These are phyloP conservation scores for Diadromus collaris DNA, from an alignment of 2,888 invertebrate species.

Conservation along the genomic window DNA sequence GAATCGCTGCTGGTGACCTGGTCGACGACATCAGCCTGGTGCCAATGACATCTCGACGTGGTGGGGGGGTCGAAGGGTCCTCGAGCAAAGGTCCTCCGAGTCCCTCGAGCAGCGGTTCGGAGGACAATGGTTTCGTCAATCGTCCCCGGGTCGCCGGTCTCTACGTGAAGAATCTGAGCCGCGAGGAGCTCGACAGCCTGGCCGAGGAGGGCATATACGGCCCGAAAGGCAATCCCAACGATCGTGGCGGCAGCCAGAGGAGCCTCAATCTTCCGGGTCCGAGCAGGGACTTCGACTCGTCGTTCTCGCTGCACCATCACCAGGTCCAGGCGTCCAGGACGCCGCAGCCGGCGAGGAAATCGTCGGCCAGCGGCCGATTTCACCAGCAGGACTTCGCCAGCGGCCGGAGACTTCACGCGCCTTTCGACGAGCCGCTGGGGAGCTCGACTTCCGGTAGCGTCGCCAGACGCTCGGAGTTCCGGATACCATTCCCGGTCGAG, in stretches of 20 bases:
- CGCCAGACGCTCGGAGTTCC: conserved; percentile 49
- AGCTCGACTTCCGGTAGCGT: conserved; percentile 16
- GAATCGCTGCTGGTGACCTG: conserved; percentile 33
- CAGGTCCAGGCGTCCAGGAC: conserved; percentile 68
- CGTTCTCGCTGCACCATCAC: conserved; percentile 36
- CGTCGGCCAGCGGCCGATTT: conserved; percentile 41
- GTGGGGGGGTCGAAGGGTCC: conserved; percentile 75
- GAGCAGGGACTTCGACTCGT: conserved; percentile 57
- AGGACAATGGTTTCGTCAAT: conserved; percentile 77
- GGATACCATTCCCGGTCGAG: conserved; percentile 52
- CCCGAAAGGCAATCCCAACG: conserved; percentile 67
- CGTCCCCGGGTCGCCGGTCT: conserved; percentile 74
- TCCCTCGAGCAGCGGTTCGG: conserved; percentile 77
- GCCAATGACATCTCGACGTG: conserved; percentile 79
- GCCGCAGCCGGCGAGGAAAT: conserved; percentile 71
- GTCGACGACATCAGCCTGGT: conserved; percentile 47
- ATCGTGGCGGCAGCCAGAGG: conserved; percentile 60
- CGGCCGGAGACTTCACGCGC: conserved; percentile 29
- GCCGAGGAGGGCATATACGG: conserved; percentile 72
- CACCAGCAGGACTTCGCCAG: conserved; percentile 54
- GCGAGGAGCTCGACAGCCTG: conserved; percentile 72
- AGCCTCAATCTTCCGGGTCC: conserved; percentile 69
- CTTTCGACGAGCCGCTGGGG: conserved; percentile 29
- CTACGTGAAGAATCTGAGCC: conserved; percentile 72
- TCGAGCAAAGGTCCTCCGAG: conserved; percentile 73